Evolutionary conservation across 2,797 vertebrate species (phyloP), one percentile per base, ranked within the genome.

Genomic region (Apodemus agrarius): DNA sequence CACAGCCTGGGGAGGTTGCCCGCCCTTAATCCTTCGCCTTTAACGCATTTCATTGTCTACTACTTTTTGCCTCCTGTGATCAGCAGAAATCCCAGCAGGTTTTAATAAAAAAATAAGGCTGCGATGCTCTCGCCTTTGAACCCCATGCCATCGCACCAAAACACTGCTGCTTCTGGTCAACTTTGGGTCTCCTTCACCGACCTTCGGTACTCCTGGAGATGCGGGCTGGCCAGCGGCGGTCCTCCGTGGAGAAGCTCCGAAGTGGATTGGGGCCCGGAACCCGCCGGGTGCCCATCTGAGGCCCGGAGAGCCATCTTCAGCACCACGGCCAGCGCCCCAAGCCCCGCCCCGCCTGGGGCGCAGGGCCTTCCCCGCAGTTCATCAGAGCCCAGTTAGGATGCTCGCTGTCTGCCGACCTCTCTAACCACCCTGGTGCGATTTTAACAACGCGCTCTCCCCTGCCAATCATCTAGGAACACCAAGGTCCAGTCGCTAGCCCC

Each of bases 271-370:
- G 8, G 49, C 9, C 9, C 0, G 9, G 0, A 67, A 22, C 49
- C 1, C 0, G 34, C 16, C 0, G 11, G 22, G 0, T 3, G 14
- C 46, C 6, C 1, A 4, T 8, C 29, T 29, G 0, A 6, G 91
- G 67, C 29, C 85, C 0, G 16, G 49, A 6, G 63, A 43, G 54
- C 13, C 2, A 21, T 0, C 59, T 92, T 95, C 96, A 96, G 97
- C 0, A 97, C 97, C 95, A 72, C 43, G 92, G 97, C 93, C 96
- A 97, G 96, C 63, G 57, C 93, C 74, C 0, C 79, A 91, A 74
- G 84, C 94, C 75, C 79, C 86, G 80, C 95, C 85, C 78, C 12
- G 3, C 46, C 43, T 0, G 8, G 13, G 0, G 17, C 17, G 0
- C 9, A 0, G 2, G 0, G 24, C 65, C 37, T 0, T 0, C 19